Evolutionary conservation across 2,797 vertebrate genomes (phyloP).

Genomic region (Syncerus caffer): DNA sequence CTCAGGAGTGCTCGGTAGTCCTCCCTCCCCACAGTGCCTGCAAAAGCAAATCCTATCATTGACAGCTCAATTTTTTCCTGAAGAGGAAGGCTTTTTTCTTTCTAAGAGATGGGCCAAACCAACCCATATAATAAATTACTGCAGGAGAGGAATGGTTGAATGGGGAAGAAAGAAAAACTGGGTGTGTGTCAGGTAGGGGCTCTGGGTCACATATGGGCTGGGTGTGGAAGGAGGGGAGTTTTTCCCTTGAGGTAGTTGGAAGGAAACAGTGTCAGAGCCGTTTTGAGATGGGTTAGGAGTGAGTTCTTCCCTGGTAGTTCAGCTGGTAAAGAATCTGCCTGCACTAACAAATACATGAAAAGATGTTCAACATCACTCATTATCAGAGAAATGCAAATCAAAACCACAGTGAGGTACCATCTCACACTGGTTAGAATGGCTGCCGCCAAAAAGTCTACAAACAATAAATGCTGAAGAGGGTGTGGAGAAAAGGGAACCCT

Average conservation of each 20-base stretch:
- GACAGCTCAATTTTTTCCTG: background rate
- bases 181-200: background rate
- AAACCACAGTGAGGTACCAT: background rate
- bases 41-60: background rate
- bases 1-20: background rate
- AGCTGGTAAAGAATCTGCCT: background rate
- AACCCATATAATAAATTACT: background rate
- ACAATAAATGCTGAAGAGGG: background rate
- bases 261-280: background rate
- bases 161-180: background rate
- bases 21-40: background rate
- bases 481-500: background rate
- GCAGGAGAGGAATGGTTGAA: background rate
- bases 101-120: background rate
- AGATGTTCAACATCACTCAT: background rate
- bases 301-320: background rate
- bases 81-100: background rate
- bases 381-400: background rate
- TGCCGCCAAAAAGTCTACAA: background rate
- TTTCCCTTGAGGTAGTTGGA: background rate
- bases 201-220: background rate
- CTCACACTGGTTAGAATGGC: rapidly evolving
- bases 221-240: background rate
- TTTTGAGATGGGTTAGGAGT: background rate
- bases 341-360: background rate